Conservation (phyloP, 1,140 invertebrate species). For the Teleogryllus occipitalis region DNA sequence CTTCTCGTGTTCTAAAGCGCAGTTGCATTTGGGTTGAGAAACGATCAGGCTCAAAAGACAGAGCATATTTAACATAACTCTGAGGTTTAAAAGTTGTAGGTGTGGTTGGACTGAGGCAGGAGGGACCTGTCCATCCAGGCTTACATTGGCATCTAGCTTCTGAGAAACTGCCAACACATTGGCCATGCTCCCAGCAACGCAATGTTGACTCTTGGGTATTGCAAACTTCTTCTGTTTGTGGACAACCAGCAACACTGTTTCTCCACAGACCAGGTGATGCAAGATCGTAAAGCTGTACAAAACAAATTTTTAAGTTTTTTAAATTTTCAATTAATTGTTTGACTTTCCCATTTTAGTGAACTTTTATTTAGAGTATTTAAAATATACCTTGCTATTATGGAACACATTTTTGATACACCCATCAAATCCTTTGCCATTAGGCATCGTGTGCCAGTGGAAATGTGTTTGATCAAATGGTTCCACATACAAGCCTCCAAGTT, state of each 20-base stretch:
- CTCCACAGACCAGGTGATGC: constrained; percentile 76
- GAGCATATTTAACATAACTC: constrained; percentile 90
- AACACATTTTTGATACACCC: constrained; percentile 93
- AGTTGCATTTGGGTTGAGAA: constrained; percentile 88
- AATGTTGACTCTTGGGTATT: constrained; percentile 69
- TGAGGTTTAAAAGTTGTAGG: constrained; percentile 83
- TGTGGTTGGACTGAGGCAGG: constrained; percentile 75
- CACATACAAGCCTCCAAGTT: constrained; percentile 78
- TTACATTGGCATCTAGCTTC: constrained; percentile 85
- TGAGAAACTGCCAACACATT: constrained; percentile 82
- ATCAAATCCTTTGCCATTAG: constrained; percentile 79
- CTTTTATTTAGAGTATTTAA: neutral
- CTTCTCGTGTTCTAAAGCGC: constrained; percentile 84
- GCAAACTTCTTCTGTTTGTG: constrained; percentile 82
- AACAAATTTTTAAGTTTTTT: too few relatives aligned
- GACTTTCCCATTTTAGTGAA: too few relatives aligned
- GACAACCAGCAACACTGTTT: constrained; percentile 78
- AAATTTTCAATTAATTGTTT: too few relatives aligned
- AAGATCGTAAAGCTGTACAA: constrained; percentile 70
- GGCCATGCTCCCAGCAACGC: constrained; percentile 83
- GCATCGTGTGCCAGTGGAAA: constrained; percentile 80
- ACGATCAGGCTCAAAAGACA: constrained; percentile 87
- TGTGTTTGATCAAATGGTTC: constrained; percentile 77
- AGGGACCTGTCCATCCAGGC: constrained; percentile 82
- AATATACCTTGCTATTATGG: constrained; percentile 76